Evolutionary conservation across 2,113 vertebrate species (phyloP).

Genomic region (Eudorcas thomsonii): DNA sequence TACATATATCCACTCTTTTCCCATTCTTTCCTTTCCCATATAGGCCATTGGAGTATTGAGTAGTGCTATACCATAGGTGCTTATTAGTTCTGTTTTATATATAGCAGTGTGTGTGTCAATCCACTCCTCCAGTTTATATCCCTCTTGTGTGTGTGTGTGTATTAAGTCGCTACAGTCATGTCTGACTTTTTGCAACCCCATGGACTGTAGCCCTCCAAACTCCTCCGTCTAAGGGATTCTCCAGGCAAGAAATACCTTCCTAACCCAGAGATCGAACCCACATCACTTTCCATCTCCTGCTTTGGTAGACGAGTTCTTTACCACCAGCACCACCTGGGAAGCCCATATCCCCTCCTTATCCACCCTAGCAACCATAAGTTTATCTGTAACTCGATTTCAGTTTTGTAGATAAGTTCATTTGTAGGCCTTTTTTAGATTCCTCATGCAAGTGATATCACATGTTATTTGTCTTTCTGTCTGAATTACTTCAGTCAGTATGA

Average conservation of each 20-base stretch:
- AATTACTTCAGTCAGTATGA: neutral
- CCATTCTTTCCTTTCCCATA: neutral
- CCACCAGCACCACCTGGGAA: neutral
- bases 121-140: neutral
- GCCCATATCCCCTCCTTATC: neutral
- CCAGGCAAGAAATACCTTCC: neutral
- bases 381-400: neutral
- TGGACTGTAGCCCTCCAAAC: neutral
- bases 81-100: neutral
- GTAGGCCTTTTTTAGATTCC: neutral
- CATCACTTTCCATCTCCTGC: neutral
- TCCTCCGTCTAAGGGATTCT: neutral
- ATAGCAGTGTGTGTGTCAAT: neutral
- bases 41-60: neutral
- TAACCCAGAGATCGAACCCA: neutral
- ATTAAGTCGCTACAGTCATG: neutral
- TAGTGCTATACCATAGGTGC: rapidly evolving
- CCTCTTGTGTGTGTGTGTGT: neutral
- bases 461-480: neutral
- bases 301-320: neutral
- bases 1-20: neutral
- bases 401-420: neutral
- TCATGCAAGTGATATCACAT: neutral
- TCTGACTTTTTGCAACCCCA: neutral
- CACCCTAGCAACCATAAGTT: neutral